These are phyloP conservation scores for Sebastes vulpes DNA, from an alignment of 2,797 vertebrate genomes.

Conservation along the genomic window DNA sequence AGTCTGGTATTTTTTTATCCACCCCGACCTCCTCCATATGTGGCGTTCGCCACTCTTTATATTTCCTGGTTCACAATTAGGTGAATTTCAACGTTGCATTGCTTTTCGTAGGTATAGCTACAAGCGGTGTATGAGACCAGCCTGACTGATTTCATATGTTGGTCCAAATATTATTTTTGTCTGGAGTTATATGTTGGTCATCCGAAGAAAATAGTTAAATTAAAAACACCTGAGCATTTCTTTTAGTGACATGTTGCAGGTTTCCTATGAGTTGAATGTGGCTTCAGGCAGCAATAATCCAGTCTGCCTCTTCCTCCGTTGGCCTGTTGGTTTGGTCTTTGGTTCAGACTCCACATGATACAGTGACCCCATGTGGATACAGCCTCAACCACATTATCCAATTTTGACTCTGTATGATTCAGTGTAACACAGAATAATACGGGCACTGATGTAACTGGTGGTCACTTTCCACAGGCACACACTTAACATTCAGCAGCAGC, in stretches of 20 bases:
- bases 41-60: no score
- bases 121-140: no score
- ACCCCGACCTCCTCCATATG: no score
- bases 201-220: rapidly evolving
- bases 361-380: constrained; percentile 32
- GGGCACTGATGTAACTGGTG: constrained; percentile 10
- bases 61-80: no score
- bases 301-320: not conserved
- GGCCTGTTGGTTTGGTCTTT: not conserved
- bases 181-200: no score
- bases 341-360: constrained; percentile 1
- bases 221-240: no score
- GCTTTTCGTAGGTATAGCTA: no score
- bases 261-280: no score
- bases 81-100: rapidly evolving
- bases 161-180: no score
- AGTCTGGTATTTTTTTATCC: no score
- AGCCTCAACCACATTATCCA: constrained; percentile 1
- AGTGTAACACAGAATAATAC: not conserved
- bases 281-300: not conserved
- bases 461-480: constrained; percentile 12
- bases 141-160: no score
- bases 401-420: constrained; percentile 1
- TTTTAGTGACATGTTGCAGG: no score
- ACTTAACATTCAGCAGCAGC: constrained; percentile 19